A percentile compares a stretch with the other conserved stretches of the same genome.
Evolutionary conservation across 64 coral and sea anemone genomes (phyloP).

Genomic region (Porites australiensis): DNA sequence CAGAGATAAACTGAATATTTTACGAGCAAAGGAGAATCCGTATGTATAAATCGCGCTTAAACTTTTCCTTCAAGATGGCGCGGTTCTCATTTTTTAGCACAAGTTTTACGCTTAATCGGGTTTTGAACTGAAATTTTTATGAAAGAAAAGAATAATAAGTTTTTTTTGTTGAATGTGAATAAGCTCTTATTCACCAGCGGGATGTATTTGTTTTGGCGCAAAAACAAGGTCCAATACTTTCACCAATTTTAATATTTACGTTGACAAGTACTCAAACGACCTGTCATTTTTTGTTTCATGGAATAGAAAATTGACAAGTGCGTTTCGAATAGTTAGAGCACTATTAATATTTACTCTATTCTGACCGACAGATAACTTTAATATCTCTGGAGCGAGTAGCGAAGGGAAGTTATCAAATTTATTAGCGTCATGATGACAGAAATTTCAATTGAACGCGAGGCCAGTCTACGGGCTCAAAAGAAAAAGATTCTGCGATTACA

Average conservation of each 20-base stretch:
- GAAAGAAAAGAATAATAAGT: no score
- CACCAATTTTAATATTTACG: background rate
- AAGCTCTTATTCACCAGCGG: background rate
- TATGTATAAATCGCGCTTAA: no score
- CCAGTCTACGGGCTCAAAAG: constrained; percentile 40
- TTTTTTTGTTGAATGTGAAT: background rate
- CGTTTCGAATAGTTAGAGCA: background rate
- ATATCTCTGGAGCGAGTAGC: background rate
- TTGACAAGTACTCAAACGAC: constrained; percentile 17
- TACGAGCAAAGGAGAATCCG: no score
- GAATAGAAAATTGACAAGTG: constrained; percentile 4
- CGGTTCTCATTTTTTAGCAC: no score
- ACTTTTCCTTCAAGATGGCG: no score
- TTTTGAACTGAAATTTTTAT: no score
- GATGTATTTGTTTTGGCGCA: constrained; percentile 4
- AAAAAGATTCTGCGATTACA: constrained; percentile 49
- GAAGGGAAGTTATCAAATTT: background rate
- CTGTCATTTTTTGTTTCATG: constrained; percentile 17
- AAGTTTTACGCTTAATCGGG: no score
- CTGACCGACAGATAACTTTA: background rate
- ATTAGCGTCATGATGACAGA: constrained; percentile 8
- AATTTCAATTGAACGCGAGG: constrained; percentile 23
- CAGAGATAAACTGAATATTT: no score
- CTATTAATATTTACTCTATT: constrained; percentile 23
- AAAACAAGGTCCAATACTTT: background rate